phyloP scores from a whole-genome alignment of 2,797 vertebrate species.

The Oryzias sinensis region DNA sequence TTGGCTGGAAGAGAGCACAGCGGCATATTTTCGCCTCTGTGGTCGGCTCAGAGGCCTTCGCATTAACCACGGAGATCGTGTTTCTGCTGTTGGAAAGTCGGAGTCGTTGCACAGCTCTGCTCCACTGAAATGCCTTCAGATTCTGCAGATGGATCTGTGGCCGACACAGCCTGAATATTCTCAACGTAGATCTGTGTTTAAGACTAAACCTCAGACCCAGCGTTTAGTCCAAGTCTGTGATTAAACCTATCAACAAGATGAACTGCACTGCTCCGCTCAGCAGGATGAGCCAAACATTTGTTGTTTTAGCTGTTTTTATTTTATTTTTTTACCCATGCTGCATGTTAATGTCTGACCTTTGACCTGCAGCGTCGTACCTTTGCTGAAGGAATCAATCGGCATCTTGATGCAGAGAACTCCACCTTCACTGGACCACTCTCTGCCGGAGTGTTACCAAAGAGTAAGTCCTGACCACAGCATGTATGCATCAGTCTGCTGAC shows the following conservation, averaged over 20 bases:
- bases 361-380: conserved; percentile 87
- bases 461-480: conserved; percentile 66
- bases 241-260: no score
- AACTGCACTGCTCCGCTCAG: no score
- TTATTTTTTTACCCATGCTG: no score
- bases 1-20: conserved; percentile 29
- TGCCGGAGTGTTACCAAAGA: conserved; percentile 96
- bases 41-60: conserved; percentile 41
- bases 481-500: not conserved
- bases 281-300: no score
- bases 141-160: not conserved
- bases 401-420: conserved; percentile 98
- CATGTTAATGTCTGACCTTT: conserved; percentile 1
- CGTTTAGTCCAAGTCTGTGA: not conserved
- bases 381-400: conserved; percentile 91
- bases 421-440: conserved; percentile 83
- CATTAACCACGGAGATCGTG: conserved; percentile 32
- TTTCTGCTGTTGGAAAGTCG: conserved; percentile 43
- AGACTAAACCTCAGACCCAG: not conserved
- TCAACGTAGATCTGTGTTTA: not conserved
- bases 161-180: not conserved
- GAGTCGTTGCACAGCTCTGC: conserved; percentile 8
- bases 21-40: conserved; percentile 46
- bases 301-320: no score
- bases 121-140: conserved; percentile 11